Conservation (phyloP, 2,888 invertebrate genomes). For the Blastobasis lacticolella region DNA sequence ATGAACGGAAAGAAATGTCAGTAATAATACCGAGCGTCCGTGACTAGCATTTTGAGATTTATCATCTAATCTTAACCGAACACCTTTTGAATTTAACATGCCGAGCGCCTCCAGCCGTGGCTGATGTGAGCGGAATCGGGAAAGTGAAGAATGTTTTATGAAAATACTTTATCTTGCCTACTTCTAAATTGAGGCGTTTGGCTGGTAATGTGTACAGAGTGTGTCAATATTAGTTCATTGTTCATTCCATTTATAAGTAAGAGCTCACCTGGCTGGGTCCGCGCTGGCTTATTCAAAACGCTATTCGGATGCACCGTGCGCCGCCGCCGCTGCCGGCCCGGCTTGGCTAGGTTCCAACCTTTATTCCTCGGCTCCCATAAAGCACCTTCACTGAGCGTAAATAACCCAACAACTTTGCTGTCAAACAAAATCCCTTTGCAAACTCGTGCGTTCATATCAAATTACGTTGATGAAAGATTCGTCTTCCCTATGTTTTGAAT, state of each 20-base stretch:
- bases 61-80: too few relatives aligned
- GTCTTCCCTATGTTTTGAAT: not conserved
- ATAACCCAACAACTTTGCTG: slow-evolving; percentile 39
- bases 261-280: not conserved
- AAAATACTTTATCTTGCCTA: too few relatives aligned
- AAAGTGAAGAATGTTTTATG: too few relatives aligned
- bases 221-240: slow-evolving; percentile 1
- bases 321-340: slow-evolving; percentile 23
- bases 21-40: too few relatives aligned
- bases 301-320: slow-evolving; percentile 34
- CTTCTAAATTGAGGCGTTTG: not conserved
- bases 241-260: not conserved
- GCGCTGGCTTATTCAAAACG: slow-evolving; percentile 33
- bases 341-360: slow-evolving; percentile 49
- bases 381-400: slow-evolving; percentile 37
- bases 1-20: slow-evolving; percentile 18
- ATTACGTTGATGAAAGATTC: slow-evolving; percentile 18
- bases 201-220: not conserved
- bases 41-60: too few relatives aligned
- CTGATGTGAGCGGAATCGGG: too few relatives aligned
- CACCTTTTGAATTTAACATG: too few relatives aligned
- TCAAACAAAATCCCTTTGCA: slow-evolving; percentile 41
- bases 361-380: slow-evolving; percentile 38
- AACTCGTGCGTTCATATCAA: slow-evolving; percentile 32
- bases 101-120: too few relatives aligned